Base-by-base conservation (phyloP, 2,888 invertebrate genomes). In the Drosophila macrothrix region DNA sequence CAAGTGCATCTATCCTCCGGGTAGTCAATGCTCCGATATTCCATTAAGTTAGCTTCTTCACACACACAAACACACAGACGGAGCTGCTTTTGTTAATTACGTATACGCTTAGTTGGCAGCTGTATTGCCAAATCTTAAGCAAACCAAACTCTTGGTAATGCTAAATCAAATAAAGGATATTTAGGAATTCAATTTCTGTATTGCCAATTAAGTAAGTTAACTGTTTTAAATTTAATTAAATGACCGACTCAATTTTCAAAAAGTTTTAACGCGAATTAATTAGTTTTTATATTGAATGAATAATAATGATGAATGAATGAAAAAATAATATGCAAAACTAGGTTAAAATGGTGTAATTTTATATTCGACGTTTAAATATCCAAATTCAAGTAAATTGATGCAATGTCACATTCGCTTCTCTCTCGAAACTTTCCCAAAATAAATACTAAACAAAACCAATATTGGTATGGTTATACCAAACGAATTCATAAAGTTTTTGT, bases 401-500 rank as follows among this genome's bases (percentile, higher is more conserved):
- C 68, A 41, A 52, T 68, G 16, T 37, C 16, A 10, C 14, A 56
- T 28, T 50, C 31, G 52, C 31, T 68, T 25, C 43, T 22, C 52
- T 33, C 3, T 28, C 14, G 29, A 43, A 29, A 19, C 22, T 29
- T 35, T 37, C 10, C 19, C 37, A 14, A 43, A 49, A 22, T 37
- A 39, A 54, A 54, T n/a, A 29, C 19, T 33, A 28, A 19, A 6
- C 71, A 39, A 60, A 54, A 54, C 46, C 53, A 33, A 67, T 43
- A 67, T 25, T 33, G n/a, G 31, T 35, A 28, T 25, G 66, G 63
- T 41, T 53, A 29, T 35, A 31, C 7, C 37, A 46, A 70, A 70
- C 46, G 60, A 50, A 77, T 49, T 58, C 56, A 65, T 62, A 62
- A 61, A 73, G 54, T 55, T 59, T 53, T 19, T 37, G 22, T 39